phyloP scores from a whole-genome alignment of 2,797 vertebrate species.

The Sebastes dallii region DNA sequence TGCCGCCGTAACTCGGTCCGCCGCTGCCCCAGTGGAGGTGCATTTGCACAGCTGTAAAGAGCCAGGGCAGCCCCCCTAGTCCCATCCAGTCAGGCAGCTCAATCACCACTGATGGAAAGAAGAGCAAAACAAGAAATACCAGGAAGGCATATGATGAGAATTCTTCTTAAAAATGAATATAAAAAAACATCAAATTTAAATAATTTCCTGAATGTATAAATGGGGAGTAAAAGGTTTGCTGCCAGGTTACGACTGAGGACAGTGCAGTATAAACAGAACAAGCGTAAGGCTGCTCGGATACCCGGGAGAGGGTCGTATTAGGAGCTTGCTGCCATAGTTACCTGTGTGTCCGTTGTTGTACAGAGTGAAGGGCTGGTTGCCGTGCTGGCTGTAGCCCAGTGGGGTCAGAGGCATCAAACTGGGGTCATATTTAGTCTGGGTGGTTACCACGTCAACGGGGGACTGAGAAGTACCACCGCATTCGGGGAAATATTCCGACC shows the following conservation, averaged over 20 bases:
- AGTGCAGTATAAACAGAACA: conserved; percentile 11
- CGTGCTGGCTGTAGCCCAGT: conserved; percentile 82
- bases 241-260: conserved; percentile 8
- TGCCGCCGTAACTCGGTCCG: conserved; percentile 71
- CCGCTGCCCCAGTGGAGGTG: conserved; percentile 92
- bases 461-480: conserved; percentile 89
- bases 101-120: conserved; percentile 79
- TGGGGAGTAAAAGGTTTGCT: neutral
- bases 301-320: neutral
- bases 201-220: neutral
- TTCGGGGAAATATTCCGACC: conserved; percentile 83
- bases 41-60: conserved; percentile 86
- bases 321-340: conserved; percentile 67
- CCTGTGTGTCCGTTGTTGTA: conserved; percentile 92
- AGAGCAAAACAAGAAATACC: neutral
- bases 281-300: conserved; percentile 5
- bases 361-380: conserved; percentile 75
- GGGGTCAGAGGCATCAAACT: conserved; percentile 78
- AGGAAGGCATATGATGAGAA: neutral
- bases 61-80: conserved; percentile 83
- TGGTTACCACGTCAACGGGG: conserved; percentile 85
- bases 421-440: conserved; percentile 76
- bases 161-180: neutral
- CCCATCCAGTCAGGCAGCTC: conserved; percentile 85
- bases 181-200: neutral